Conservation (phyloP, 2,797 vertebrate genomes). For the Adrianichthys oophorus region DNA sequence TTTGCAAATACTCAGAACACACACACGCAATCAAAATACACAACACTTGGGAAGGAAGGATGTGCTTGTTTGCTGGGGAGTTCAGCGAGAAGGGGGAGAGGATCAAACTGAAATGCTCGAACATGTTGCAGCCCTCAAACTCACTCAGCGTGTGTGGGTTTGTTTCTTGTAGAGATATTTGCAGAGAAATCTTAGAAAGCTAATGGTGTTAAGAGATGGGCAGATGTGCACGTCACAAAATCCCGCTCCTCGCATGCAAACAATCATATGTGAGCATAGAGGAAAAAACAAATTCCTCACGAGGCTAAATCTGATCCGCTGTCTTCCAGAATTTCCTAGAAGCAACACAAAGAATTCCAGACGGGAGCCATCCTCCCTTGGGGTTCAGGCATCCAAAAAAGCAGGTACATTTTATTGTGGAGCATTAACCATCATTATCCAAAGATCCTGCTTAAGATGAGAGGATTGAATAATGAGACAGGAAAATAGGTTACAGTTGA, state of each 20-base stretch:
- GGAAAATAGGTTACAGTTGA: constrained; percentile 16
- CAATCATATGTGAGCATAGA: constrained; percentile 4
- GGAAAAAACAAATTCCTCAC: constrained; percentile 8
- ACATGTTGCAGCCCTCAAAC: constrained; percentile 22
- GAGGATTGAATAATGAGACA: constrained; percentile 23
- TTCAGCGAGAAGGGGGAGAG: constrained; percentile 21
- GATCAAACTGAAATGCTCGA: constrained; percentile 26
- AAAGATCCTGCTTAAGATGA: constrained; percentile 30
- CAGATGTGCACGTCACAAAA: not conserved
- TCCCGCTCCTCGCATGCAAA: not conserved
- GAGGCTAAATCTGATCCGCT: constrained; percentile 3
- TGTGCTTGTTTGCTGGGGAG: constrained; percentile 45
- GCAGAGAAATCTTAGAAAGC: not conserved
- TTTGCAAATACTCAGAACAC: constrained; percentile 2
- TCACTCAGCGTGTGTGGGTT: constrained; percentile 1
- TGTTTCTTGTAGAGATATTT: constrained; percentile 3
- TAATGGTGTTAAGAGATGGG: not conserved
- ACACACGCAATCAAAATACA: constrained; percentile 33
- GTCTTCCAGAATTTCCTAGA: constrained; percentile 12
- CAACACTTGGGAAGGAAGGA: constrained; percentile 40
- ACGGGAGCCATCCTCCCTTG: constrained; percentile 7
- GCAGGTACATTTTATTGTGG: constrained; percentile 13
- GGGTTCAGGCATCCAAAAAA: constrained; percentile 14
- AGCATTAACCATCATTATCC: constrained; percentile 37
- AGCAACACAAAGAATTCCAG: constrained; percentile 20